phyloP scores from a whole-genome alignment of 2,113 vertebrate genomes.

The Labeo rohita region DNA sequence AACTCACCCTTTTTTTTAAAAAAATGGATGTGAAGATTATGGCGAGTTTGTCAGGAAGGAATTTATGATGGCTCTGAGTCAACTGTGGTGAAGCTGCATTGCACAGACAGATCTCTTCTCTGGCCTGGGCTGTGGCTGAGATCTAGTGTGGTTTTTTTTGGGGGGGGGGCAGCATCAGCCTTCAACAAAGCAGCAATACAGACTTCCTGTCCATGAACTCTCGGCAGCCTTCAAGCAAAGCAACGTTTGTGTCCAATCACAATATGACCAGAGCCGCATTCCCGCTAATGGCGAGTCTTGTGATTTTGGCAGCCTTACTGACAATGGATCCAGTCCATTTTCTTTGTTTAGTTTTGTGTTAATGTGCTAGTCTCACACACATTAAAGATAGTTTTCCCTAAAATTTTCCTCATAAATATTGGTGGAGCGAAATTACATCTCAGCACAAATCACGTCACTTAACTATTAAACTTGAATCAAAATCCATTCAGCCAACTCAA shows the following conservation, averaged over 20 bases:
- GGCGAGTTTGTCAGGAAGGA: constrained; percentile 13
- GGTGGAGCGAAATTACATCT: neutral
- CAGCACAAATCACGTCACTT: constrained; percentile 2
- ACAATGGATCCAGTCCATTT: constrained; percentile 43
- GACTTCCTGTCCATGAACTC: constrained; percentile 60
- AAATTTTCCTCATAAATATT: constrained; percentile 23
- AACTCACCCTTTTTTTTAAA: neutral
- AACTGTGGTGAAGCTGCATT: constrained; percentile 23
- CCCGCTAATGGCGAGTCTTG: constrained; percentile 36
- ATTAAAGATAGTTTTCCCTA: constrained; percentile 7
- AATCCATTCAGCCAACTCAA: neutral
- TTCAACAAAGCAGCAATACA: constrained; percentile 56
- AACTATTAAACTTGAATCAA: neutral
- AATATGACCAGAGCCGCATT: constrained; percentile 51
- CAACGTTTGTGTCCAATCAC: constrained; percentile 55
- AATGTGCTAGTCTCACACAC: constrained; percentile 23
- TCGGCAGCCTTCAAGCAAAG: constrained; percentile 52
- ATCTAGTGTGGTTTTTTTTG: constrained; percentile 45
- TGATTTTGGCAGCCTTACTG: constrained; percentile 45
- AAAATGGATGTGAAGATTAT: neutral
- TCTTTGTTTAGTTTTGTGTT: neutral
- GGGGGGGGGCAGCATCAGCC: constrained; percentile 48
- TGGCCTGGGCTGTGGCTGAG: constrained; percentile 32
- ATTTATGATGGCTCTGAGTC: constrained; percentile 36
- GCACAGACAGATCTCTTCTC: constrained; percentile 34